phyloP scores from a whole-genome alignment of 2,888 invertebrate genomes.

The Bombylius major region DNA sequence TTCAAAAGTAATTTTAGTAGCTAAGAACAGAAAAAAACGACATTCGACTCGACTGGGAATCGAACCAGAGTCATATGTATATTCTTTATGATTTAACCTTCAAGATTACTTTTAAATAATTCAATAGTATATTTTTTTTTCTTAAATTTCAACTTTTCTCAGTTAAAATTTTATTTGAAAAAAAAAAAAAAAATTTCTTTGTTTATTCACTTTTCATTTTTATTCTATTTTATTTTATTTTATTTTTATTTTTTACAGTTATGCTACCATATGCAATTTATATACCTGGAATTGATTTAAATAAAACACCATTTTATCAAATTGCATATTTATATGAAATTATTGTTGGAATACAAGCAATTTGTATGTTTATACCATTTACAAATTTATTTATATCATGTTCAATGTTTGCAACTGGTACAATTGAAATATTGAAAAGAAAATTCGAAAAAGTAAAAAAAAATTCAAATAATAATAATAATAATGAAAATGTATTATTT shows the following conservation, averaged over 20 bases:
- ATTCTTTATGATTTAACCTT: too few species aligned
- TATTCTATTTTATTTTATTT: too few species aligned
- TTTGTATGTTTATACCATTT: slow-evolving; percentile 16
- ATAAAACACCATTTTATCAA: slow-evolving; percentile 17
- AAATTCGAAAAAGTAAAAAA: slow-evolving; percentile 14
- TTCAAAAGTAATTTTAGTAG: too few species aligned
- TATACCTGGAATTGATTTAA: slow-evolving; percentile 2
- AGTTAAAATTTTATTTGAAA: too few species aligned
- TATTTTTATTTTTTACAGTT: neutral
- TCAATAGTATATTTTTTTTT: too few species aligned
- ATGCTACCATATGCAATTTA: neutral
- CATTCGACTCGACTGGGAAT: too few species aligned
- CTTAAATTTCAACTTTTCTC: too few species aligned
- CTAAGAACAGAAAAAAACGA: too few species aligned
- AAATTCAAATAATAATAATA: neutral
- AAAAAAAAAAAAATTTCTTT: too few species aligned
- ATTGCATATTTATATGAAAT: slow-evolving; percentile 13
- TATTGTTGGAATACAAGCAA: slow-evolving; percentile 11
- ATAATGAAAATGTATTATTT: slow-evolving; percentile 10
- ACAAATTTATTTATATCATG: slow-evolving; percentile 18
- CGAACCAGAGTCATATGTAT: too few species aligned
- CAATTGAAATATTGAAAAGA: slow-evolving; percentile 14
- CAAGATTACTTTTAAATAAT: too few species aligned
- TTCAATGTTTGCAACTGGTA: slow-evolving; percentile 17
- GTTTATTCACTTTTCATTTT: neutral